Conservation (phyloP, 2,888 invertebrate genomes). For the Frankliniella fusca region DNA sequence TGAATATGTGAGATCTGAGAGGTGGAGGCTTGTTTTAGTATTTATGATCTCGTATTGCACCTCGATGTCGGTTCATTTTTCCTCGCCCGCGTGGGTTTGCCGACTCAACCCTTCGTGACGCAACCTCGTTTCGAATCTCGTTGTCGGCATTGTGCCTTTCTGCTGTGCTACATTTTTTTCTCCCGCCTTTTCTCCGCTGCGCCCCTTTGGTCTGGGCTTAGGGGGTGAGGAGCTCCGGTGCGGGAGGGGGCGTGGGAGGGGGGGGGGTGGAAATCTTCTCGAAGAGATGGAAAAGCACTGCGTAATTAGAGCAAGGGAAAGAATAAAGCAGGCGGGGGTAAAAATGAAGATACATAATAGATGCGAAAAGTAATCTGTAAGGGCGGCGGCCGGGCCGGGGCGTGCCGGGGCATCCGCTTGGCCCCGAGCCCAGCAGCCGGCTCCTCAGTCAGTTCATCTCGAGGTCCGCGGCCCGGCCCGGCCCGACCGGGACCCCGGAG, state of each 20-base stretch:
- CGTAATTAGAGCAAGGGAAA: not conserved
- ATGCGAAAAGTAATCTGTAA: conserved; percentile 25
- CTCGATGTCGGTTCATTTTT: no score
- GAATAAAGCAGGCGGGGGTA: not conserved
- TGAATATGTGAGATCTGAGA: no score
- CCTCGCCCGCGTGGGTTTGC: no score
- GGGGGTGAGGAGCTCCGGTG: not conserved
- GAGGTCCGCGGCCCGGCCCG: not conserved
- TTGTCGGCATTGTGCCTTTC: no score
- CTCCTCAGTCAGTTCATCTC: conserved; percentile 1
- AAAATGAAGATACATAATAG: conserved; percentile 21
- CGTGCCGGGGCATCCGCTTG: not conserved
- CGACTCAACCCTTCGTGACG: no score
- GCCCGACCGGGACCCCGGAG: not conserved
- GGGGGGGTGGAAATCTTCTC: not conserved
- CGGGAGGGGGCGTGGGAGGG: not conserved
- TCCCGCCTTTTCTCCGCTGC: no score
- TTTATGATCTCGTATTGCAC: no score
- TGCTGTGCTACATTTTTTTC: no score
- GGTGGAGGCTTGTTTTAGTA: no score
- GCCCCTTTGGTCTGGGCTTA: no score
- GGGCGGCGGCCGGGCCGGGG: not conserved
- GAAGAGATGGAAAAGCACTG: conserved; percentile 4
- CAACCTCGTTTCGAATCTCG: no score
- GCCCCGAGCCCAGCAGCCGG: not conserved